phyloP scores from a whole-genome alignment of 2,888 invertebrate genomes.

The Caenorhabditis sulstoni region DNA sequence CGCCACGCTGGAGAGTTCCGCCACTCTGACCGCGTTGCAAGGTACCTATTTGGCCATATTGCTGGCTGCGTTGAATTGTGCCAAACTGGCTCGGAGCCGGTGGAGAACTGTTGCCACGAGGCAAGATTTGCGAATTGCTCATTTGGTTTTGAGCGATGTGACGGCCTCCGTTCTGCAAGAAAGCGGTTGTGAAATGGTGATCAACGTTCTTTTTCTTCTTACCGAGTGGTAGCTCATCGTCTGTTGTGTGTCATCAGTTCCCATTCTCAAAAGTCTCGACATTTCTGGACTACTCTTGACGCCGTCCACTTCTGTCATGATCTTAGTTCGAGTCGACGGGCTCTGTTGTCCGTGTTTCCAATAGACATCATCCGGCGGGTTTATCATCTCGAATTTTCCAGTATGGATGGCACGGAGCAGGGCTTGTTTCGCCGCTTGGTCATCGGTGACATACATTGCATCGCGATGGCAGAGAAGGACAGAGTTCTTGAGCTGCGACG shows the following conservation, averaged over 20 bases:
- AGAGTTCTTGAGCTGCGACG: slow-evolving; percentile 71
- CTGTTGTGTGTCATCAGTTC: slow-evolving; percentile 60
- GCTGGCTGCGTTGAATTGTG: slow-evolving; percentile 56
- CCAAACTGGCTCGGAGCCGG: slow-evolving; percentile 60
- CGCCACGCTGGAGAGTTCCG: slow-evolving; percentile 58
- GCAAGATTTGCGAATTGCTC: slow-evolving; percentile 50
- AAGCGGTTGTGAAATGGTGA: slow-evolving; percentile 5
- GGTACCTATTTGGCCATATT: slow-evolving; percentile 57
- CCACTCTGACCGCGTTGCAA: slow-evolving; percentile 56
- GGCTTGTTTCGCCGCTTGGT: slow-evolving; percentile 69
- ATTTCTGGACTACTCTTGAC: slow-evolving; percentile 64
- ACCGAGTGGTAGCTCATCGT: slow-evolving; percentile 63
- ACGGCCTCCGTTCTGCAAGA: slow-evolving; percentile 38
- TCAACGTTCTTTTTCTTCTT: background rate
- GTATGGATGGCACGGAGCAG: slow-evolving; percentile 71
- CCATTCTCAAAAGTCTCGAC: slow-evolving; percentile 60
- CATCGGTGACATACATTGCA: slow-evolving; percentile 74
- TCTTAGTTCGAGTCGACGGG: slow-evolving; percentile 31
- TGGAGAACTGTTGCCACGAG: slow-evolving; percentile 67
- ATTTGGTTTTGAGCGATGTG: slow-evolving; percentile 37
- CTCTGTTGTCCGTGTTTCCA: slow-evolving; percentile 73
- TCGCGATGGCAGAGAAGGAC: slow-evolving; percentile 71
- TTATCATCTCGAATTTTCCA: slow-evolving; percentile 63
- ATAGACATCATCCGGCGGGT: slow-evolving; percentile 79
- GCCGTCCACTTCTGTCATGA: slow-evolving; percentile 52